A percentile compares a stretch with the other conserved stretches of the same genome.
Conservation (phyloP, 23 tunicate species). For the Halocynthia roretzi region DNA sequence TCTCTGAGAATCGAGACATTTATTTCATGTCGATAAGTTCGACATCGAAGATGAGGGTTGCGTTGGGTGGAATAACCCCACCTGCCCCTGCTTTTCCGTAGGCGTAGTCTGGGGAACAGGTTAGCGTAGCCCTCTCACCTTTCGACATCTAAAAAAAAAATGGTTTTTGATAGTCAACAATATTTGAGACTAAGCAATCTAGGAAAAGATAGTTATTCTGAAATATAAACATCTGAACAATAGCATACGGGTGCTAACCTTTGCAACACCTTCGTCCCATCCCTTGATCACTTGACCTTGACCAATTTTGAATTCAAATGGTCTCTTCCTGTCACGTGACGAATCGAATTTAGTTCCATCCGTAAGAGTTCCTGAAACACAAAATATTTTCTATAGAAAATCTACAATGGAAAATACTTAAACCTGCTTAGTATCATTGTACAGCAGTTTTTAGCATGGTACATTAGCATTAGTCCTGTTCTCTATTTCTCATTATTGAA, state of each 20-base stretch:
- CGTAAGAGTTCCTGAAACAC: conserved; percentile 41
- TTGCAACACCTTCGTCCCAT: conserved; percentile 75
- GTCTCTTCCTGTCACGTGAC: conserved; percentile 55
- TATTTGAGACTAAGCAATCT: not conserved
- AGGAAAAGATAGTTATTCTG: too few relatives aligned
- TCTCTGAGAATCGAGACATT: too few relatives aligned
- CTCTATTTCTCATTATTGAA: too few relatives aligned
- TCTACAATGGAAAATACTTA: not conserved
- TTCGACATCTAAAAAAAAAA: conserved; percentile 29
- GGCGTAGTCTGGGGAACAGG: conserved; percentile 67
- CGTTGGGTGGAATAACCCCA: conserved; percentile 43
- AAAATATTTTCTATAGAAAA: not conserved
- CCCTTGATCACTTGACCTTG: conserved; percentile 62
- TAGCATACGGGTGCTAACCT: conserved; percentile 5
- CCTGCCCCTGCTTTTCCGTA: conserved; percentile 47
- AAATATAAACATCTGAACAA: not conserved
- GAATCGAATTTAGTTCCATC: conserved; percentile 83
- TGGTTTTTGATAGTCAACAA: not conserved
- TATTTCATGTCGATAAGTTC: conserved; percentile 23
- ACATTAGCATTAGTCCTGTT: too few relatives aligned
- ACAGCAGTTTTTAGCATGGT: not conserved
- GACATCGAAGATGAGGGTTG: conserved; percentile 62
- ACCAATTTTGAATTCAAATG: conserved; percentile 56
- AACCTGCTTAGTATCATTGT: not conserved
- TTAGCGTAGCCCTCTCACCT: conserved; percentile 49